Evolutionary conservation across 2,888 invertebrate species (phyloP).

Genomic region (Drepana falcataria): DNA sequence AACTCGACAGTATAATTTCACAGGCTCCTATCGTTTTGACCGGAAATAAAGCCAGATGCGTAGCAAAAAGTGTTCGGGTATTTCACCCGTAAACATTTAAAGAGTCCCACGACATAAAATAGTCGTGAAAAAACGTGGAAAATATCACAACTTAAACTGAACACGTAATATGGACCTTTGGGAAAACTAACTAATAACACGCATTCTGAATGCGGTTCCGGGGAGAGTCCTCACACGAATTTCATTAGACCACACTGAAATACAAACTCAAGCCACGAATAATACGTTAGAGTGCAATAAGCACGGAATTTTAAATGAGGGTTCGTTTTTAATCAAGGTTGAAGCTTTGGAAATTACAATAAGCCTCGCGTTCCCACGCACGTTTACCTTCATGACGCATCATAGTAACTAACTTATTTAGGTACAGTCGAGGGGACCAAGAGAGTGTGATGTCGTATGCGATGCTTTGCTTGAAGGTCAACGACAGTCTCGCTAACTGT

Average conservation of each 20-base stretch:
- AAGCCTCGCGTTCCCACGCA: too few relatives aligned
- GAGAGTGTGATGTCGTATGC: too few relatives aligned
- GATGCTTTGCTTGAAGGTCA: too few relatives aligned
- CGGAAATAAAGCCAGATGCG: neutral
- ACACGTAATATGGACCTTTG: neutral
- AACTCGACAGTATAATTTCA: neutral
- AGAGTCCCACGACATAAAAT: too few relatives aligned
- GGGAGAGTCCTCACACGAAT: constrained; percentile 24
- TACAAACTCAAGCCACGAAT: constrained; percentile 13
- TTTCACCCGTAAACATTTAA: too few relatives aligned
- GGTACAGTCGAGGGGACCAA: too few relatives aligned
- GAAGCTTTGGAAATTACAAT: neutral
- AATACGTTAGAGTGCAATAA: constrained; percentile 6
- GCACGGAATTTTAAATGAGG: constrained; percentile 6
- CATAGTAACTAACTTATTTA: too few relatives aligned
- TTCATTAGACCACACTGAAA: constrained; percentile 33
- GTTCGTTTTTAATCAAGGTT: constrained; percentile 6
- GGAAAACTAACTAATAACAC: neutral
- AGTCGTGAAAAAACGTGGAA: neutral
- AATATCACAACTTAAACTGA: neutral
- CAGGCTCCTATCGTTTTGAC: neutral
- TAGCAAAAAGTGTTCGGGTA: neutral
- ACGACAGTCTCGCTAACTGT: too few relatives aligned
- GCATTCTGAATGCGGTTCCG: constrained; percentile 6
- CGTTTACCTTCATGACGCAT: too few relatives aligned